Base-by-base conservation (phyloP, 1,140 invertebrate genomes). In the Lepidotrigona ventralis region DNA sequence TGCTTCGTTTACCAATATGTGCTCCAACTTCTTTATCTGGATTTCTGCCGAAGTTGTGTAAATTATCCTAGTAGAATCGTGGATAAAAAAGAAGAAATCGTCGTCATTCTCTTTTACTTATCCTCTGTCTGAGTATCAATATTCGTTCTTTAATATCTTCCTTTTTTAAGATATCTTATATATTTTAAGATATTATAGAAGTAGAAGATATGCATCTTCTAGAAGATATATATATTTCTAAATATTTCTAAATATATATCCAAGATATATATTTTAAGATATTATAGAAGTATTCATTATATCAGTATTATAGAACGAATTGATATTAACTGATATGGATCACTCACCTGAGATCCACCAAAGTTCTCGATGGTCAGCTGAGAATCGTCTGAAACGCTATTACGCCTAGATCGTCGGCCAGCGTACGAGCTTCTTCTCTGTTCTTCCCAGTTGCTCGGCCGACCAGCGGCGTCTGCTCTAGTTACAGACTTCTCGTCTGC, bases 351-450 rank as follows among this genome's bases (percentile, higher is more conserved):
- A 88, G 96, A 97, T 71, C 97, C 98, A 53, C 98, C 98, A 94
- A 98, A 98, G 93, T 98, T 98, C 94, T 98, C 98, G 53, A 98
- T 97, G 0, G 98, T 98, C 83, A 98, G 93, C 93, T 98, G 97
- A 53, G 97, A 98, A 91, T 98, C 98, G 90, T 98, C 98, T 63
- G 97, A 96, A 71, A 97, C 95, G 68, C 97, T 98, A 91, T 98
- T 98, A 69, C 97, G 95, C 56, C 98, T 95, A 17, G 97, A 98
- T 53, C 98, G 95, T 69, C 98, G 95, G 71, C 97, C 98, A 66
- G 97, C 97, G 92, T 97, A 98, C 88, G 96, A 97, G 56, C 94
- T 95, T 91, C 96, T 95, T 88, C 96, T 95, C 86, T 95, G 94
- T 79, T 97, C 96, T 93, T 97, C 96, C 97, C 97, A 97, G 93